Evolutionary conservation across 2,113 vertebrate species (phyloP).

Genomic region (Chionis minor): DNA sequence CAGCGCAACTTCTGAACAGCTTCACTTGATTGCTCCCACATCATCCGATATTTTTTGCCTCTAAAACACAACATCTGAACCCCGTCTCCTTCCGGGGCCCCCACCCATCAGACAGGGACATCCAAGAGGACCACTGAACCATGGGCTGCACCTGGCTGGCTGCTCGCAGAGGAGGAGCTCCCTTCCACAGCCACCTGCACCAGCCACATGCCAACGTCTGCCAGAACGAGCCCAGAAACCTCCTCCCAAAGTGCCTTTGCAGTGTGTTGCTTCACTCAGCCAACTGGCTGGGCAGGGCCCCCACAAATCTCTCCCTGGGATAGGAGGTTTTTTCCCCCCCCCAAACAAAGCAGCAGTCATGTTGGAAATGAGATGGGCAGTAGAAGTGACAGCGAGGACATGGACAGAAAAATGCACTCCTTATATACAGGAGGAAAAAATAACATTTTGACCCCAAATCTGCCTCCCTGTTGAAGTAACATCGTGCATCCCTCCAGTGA

Average conservation of each 20-base stretch:
- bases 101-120: background rate
- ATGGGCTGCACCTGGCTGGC: background rate
- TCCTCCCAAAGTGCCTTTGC: background rate
- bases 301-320: background rate
- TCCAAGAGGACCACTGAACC: fast-evolving
- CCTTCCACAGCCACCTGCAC: background rate
- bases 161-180: background rate
- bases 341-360: background rate
- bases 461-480: background rate
- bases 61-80: background rate
- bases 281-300: background rate
- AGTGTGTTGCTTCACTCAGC: background rate
- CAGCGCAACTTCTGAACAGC: background rate
- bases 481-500: background rate
- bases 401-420: background rate
- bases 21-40: background rate
- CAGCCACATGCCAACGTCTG: background rate
- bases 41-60: background rate
- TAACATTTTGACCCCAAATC: background rate
- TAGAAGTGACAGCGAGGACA: background rate
- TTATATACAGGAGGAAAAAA: background rate
- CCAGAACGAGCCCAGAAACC: background rate
- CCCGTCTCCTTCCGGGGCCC: background rate
- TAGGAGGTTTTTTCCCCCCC: background rate
- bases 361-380: background rate